Evolutionary conservation across 2,797 vertebrate genomes (phyloP).

Genomic region (Salarias fasciatus): DNA sequence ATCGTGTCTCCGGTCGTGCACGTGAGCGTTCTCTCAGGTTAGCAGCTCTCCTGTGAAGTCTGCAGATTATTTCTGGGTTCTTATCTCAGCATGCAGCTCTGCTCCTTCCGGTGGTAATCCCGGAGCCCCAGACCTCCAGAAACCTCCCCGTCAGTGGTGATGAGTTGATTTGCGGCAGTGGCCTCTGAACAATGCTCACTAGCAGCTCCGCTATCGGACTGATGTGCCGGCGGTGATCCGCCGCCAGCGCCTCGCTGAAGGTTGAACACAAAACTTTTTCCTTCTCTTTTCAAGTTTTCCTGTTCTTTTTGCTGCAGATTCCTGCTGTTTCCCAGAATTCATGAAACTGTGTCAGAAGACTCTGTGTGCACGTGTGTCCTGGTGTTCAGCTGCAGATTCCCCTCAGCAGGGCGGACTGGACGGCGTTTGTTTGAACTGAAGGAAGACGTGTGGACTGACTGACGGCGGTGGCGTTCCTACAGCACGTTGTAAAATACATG

Average conservation of each 20-base stretch:
- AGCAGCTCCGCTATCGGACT: conserved; percentile 20
- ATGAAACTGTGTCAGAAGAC: not conserved
- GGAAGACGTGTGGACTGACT: conserved; percentile 4
- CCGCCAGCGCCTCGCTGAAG: not conserved
- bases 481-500: too few species aligned
- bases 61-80: conserved; percentile 16
- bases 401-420: not conserved
- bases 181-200: conserved; percentile 23
- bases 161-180: conserved; percentile 37
- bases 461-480: not conserved
- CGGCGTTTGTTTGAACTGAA: not conserved
- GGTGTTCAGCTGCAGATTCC: not conserved
- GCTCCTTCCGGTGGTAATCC: conserved; percentile 26
- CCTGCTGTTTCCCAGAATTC: not conserved
- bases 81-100: conserved; percentile 32
- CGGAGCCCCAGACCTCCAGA: conserved; percentile 29
- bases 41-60: conserved; percentile 23
- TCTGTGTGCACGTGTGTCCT: not conserved
- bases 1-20: not conserved
- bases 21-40: not conserved
- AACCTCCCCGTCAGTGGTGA: conserved; percentile 26
- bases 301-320: not conserved
- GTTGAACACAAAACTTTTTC: not conserved
- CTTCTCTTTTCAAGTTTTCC: not conserved
- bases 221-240: not conserved